These are phyloP conservation scores for Schizopygopsis malacanthus DNA, from an alignment of 2,797 vertebrate species.

Conservation along the genomic window DNA sequence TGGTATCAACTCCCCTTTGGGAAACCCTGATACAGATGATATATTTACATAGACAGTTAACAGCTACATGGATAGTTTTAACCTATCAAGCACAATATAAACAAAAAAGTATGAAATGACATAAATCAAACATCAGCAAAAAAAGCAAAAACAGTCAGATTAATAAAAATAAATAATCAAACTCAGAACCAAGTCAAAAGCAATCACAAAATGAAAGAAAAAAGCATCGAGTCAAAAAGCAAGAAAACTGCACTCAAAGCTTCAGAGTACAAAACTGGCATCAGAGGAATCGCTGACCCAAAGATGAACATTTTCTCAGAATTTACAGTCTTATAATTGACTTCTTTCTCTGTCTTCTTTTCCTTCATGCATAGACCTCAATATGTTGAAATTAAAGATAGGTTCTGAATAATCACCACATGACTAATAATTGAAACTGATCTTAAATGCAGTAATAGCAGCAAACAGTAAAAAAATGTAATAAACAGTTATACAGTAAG, in stretches of 20 bases:
- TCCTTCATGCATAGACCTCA: neutral
- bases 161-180: neutral
- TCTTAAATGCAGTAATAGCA: neutral
- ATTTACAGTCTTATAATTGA: neutral
- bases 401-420: neutral
- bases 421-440: neutral
- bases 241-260: neutral
- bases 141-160: neutral
- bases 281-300: neutral
- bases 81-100: no score
- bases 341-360: neutral
- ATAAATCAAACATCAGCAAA: neutral
- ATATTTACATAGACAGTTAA: no score
- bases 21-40: no score
- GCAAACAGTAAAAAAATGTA: neutral
- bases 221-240: neutral
- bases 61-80: no score
- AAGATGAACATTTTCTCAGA: neutral
- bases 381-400: neutral
- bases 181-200: neutral
- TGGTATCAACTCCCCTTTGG: no score
- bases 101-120: neutral
- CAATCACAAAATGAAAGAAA: conserved; percentile 5
- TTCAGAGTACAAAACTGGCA: neutral
- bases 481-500: neutral